phyloP scores from a whole-genome alignment of 2,888 invertebrate species.

The Drosophila affinis region DNA sequence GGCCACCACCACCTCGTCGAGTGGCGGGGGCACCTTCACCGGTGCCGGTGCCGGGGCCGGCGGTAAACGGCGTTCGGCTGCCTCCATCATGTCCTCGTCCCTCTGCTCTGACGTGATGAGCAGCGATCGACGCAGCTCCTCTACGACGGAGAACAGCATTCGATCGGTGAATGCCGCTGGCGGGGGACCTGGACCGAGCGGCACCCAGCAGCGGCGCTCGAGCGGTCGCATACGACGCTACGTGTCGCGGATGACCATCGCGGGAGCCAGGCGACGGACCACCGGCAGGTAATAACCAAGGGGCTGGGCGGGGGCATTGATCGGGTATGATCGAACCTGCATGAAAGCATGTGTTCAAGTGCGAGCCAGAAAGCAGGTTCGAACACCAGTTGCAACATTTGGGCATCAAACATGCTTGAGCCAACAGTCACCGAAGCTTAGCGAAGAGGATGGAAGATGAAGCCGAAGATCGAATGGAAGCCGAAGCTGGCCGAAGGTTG shows the following conservation, averaged over 20 bases:
- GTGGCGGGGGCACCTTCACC: slow-evolving; percentile 82
- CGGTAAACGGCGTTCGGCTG: slow-evolving; percentile 81
- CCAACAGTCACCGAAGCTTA: too few species aligned
- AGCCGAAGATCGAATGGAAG: too few species aligned
- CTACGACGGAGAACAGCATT: slow-evolving; percentile 81
- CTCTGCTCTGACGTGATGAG: slow-evolving; percentile 82
- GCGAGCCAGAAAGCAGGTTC: too few species aligned
- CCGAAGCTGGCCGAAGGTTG: too few species aligned
- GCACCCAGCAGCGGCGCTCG: slow-evolving; percentile 77
- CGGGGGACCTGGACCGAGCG: background rate
- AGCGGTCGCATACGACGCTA: slow-evolving; percentile 83
- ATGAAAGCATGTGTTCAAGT: too few species aligned
- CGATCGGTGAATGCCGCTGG: slow-evolving; percentile 63
- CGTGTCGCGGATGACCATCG: slow-evolving; percentile 83
- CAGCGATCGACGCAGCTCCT: slow-evolving; percentile 83
- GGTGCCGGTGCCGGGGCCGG: slow-evolving; percentile 60
- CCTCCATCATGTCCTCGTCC: slow-evolving; percentile 83
- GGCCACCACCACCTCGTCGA: slow-evolving; percentile 83
- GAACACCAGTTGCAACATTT: too few species aligned
- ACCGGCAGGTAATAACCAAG: slow-evolving; percentile 82
- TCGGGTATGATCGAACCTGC: too few species aligned
- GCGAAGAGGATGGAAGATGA: too few species aligned
- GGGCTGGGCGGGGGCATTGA: too few species aligned
- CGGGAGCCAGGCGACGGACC: slow-evolving; percentile 83
- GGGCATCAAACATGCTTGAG: too few species aligned